phyloP scores from a whole-genome alignment of 2,888 invertebrate species.

The Tetrapedia diversipes region DNA sequence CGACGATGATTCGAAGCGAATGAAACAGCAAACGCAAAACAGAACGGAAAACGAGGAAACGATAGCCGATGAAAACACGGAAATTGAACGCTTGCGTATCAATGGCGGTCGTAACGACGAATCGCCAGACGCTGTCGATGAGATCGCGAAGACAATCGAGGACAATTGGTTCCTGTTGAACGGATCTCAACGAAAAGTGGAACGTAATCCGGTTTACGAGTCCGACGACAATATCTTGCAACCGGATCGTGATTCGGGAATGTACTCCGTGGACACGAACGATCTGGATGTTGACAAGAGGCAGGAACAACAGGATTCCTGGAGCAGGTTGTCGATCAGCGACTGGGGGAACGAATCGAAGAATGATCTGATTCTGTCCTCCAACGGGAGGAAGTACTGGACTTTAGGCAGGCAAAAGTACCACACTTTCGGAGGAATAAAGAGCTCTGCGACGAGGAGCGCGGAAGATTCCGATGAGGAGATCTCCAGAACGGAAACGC shows the following conservation, averaged over 20 bases:
- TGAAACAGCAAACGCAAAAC: background rate
- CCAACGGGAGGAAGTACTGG: conserved; percentile 69
- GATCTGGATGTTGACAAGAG: conserved; percentile 47
- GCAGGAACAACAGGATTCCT: conserved; percentile 19
- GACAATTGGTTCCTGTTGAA: background rate
- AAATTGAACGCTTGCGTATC: background rate
- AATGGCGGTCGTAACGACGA: background rate
- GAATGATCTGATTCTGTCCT: conserved; percentile 57
- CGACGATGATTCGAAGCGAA: too few species aligned
- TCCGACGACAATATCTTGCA: background rate
- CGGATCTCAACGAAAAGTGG: background rate
- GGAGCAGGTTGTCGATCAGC: conserved; percentile 47
- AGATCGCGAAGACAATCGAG: background rate
- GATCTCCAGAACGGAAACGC: background rate
- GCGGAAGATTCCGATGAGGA: conserved; percentile 52
- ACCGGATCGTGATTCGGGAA: conserved; percentile 71
- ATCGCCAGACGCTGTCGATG: background rate
- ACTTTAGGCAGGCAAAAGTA: conserved; percentile 66
- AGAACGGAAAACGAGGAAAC: too few species aligned
- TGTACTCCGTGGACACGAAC: conserved; percentile 70
- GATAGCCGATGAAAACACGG: background rate
- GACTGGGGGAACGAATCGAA: conserved; percentile 20
- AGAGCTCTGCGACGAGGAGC: conserved; percentile 2
- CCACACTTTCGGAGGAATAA: conserved; percentile 76
- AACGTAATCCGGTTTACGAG: conserved; percentile 42